phyloP scores from a whole-genome alignment of 2,888 invertebrate species.

The Pasiphila rectangulata region DNA sequence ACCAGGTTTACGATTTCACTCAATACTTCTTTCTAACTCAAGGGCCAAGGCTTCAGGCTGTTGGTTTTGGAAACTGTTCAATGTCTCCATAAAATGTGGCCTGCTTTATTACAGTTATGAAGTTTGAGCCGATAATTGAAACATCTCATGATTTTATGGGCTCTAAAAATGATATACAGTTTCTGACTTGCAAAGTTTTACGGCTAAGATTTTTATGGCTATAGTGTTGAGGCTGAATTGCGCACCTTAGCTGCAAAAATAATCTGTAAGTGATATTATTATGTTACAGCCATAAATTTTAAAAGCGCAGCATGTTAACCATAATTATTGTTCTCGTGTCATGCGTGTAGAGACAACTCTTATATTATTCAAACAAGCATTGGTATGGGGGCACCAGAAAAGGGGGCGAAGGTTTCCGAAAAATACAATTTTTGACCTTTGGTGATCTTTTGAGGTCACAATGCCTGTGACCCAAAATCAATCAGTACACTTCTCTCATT shows the following conservation, averaged over 20 bases:
- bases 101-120: conserved; percentile 40
- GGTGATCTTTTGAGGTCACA: no score
- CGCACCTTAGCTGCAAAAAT: conserved; percentile 3
- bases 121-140: conserved; percentile 40
- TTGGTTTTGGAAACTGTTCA: conserved; percentile 59
- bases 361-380: no score
- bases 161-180: conserved; percentile 41
- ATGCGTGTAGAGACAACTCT: no score
- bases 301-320: conserved; percentile 4
- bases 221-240: conserved; percentile 19
- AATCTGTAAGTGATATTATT: conserved; percentile 9
- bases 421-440: no score
- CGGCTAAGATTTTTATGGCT: conserved; percentile 31
- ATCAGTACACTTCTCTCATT: no score
- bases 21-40: conserved; percentile 53
- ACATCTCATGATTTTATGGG: conserved; percentile 38
- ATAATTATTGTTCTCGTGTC: no score
- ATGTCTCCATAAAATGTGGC: conserved; percentile 44
- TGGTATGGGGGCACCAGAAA: no score
- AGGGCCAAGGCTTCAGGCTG: conserved; percentile 44
- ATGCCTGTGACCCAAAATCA: no score
- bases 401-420: no score
- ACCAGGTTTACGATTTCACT: conserved; percentile 69
- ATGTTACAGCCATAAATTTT: conserved; percentile 11
- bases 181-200: conserved; percentile 59